These are phyloP conservation scores for Margarornis squamiger DNA, from an alignment of 2,797 vertebrate species.

Conservation along the genomic window DNA sequence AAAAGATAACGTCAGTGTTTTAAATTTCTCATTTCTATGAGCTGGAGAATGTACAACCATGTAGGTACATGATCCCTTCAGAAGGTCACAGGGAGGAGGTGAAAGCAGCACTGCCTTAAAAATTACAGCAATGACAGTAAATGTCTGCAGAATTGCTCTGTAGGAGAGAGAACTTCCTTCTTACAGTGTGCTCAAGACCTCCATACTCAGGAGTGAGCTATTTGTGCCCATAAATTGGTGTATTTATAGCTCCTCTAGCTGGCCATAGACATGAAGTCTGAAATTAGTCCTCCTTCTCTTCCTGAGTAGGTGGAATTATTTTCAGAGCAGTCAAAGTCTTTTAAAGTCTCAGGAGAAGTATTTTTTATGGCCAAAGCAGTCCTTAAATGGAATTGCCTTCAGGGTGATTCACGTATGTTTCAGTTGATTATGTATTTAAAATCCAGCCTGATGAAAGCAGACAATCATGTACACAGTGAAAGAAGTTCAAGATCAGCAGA, in stretches of 20 bases:
- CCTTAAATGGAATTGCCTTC: conserved; percentile 21
- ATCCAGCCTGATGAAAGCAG: conserved; percentile 18
- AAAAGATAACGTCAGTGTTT: background rate
- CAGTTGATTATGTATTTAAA: conserved; percentile 10
- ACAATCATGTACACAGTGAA: background rate
- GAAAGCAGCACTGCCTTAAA: background rate
- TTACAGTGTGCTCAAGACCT: background rate
- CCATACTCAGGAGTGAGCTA: background rate
- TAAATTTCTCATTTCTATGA: background rate
- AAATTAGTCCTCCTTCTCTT: background rate
- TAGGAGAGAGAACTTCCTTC: background rate
- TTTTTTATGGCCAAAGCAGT: background rate
- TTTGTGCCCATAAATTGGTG: background rate
- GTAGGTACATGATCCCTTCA: background rate
- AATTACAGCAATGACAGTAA: background rate
- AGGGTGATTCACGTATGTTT: background rate
- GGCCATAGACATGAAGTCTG: background rate
- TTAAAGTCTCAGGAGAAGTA: conserved; percentile 25
- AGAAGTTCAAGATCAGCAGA: background rate
- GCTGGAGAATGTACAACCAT: background rate
- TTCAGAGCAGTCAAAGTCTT: conserved; percentile 32
- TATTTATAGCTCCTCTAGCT: conserved; percentile 4
- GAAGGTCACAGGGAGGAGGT: background rate
- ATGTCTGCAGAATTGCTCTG: background rate
- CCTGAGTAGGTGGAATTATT: conserved; percentile 28